Evolutionary conservation across 64 coral and sea anemone species (phyloP).

Genomic region (Acropora yongei): DNA sequence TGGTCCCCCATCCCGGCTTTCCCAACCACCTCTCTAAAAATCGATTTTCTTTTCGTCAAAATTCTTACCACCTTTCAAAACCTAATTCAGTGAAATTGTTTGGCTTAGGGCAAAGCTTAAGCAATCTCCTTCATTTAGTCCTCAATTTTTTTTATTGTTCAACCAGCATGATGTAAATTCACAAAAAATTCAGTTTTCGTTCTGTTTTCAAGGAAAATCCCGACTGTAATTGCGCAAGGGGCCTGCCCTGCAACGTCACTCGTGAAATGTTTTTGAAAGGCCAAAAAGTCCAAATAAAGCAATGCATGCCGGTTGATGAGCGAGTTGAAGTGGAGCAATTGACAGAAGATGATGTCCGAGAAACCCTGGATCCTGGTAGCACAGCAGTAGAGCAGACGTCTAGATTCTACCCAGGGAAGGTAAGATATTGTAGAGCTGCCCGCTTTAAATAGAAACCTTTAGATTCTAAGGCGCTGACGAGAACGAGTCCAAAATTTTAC

Average conservation of each 20-base stretch:
- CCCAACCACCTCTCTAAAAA: too few species aligned
- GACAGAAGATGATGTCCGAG: slow-evolving; percentile 55
- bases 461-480: too few species aligned
- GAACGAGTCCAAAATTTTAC: too few species aligned
- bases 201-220: slow-evolving; percentile 17
- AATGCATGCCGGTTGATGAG: slow-evolving; percentile 56
- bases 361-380: slow-evolving; percentile 31
- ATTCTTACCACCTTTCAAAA: too few species aligned
- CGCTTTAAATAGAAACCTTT: too few species aligned
- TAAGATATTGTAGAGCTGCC: background rate
- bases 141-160: too few species aligned
- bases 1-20: too few species aligned
- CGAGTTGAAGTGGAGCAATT: slow-evolving; percentile 52
- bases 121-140: too few species aligned
- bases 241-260: slow-evolving; percentile 70
- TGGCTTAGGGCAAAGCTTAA: too few species aligned
- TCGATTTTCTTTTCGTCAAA: too few species aligned
- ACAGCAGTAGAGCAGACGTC: background rate
- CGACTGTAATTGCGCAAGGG: slow-evolving; percentile 56
- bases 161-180: too few species aligned
- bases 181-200: background rate
- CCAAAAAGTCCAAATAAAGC: slow-evolving; percentile 50
- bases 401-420: slow-evolving; percentile 33
- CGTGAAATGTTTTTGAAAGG: slow-evolving; percentile 62
- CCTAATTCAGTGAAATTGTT: too few species aligned